These are phyloP conservation scores for Cygnus atratus DNA, from an alignment of 2,113 vertebrate genomes.

Conservation along the genomic window DNA sequence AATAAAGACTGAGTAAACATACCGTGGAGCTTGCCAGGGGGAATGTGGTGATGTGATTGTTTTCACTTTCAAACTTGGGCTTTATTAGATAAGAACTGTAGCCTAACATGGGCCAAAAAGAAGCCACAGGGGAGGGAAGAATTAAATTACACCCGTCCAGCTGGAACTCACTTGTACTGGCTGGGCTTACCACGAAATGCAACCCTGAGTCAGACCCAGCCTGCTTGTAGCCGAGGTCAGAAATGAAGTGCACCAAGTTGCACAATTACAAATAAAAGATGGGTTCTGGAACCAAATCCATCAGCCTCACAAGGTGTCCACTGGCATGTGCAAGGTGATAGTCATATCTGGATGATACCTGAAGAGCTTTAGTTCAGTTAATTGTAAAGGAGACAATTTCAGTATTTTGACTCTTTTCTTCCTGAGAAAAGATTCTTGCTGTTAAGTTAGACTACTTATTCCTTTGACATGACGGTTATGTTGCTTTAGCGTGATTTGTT, in stretches of 20 bases:
- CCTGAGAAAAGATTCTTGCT: background rate
- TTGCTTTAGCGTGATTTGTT: background rate
- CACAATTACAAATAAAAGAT: background rate
- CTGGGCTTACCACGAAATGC: background rate
- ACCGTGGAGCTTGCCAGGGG: fast-evolving
- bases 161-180: background rate
- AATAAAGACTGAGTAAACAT: background rate
- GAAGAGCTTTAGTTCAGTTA: background rate
- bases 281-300: background rate
- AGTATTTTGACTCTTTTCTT: background rate
- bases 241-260: background rate
- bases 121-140: background rate
- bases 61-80: background rate
- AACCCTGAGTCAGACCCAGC: background rate
- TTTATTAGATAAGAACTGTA: background rate
- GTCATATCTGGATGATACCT: background rate
- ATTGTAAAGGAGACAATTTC: background rate
- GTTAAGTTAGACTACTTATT: background rate
- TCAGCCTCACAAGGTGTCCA: background rate
- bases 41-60: background rate
- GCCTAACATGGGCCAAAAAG: background rate
- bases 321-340: background rate
- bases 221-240: background rate
- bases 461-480: background rate
- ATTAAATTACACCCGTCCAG: background rate